Percentiles rank a stretch among this genome's conserved stretches.
Conservation (phyloP, 2,113 vertebrate species). For the Callocephalon fimbriatum region DNA sequence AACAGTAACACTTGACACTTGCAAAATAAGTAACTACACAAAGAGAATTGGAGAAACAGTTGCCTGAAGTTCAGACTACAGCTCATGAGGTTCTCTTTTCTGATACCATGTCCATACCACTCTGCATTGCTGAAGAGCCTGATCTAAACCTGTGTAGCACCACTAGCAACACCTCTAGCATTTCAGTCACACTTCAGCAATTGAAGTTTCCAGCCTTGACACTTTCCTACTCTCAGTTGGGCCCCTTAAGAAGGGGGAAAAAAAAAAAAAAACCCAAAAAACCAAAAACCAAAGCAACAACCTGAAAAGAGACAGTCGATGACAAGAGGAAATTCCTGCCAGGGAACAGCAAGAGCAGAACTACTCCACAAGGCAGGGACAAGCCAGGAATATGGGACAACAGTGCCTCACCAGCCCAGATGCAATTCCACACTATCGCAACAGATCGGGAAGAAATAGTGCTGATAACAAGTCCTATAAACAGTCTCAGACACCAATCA, state of each 20-base stretch:
- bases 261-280: too few relatives aligned
- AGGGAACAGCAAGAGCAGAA: not conserved
- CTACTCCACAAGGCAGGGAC: not conserved
- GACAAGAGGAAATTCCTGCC: fast-evolving
- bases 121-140: not conserved
- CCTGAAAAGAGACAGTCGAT: fast-evolving
- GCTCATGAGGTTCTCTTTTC: not conserved
- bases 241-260: not conserved
- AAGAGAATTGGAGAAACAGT: not conserved
- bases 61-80: not conserved
- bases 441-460: not conserved
- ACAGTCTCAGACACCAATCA: fast-evolving
- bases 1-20: not conserved
- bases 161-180: not conserved
- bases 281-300: not conserved
- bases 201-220: not conserved
- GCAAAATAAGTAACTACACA: not conserved
- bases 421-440: not conserved
- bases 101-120: fast-evolving
- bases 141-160: not conserved
- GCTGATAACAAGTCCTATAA: not conserved
- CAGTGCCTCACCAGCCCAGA: not conserved
- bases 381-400: not conserved
- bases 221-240: not conserved
- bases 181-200: not conserved